A percentile compares a stretch with the other conserved stretches of the same genome.
Conservation (phyloP, 2,113 vertebrate genomes). For the Pantherophis guttatus region DNA sequence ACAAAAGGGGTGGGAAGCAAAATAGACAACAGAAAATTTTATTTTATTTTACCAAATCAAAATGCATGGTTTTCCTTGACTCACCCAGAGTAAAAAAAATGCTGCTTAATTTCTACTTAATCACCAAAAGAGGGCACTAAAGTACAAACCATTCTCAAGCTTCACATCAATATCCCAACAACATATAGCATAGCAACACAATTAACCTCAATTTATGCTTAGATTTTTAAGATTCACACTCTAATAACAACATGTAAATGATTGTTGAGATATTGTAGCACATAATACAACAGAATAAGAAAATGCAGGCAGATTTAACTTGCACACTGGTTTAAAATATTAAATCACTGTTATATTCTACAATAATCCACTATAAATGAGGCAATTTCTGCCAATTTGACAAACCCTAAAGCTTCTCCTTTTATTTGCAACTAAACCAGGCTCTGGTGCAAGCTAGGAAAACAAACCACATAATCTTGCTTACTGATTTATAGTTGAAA, state of each 20-base stretch:
- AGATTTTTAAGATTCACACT: neutral
- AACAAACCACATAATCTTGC: neutral
- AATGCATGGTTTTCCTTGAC: neutral
- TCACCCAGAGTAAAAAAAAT: neutral
- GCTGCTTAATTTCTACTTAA: fast-evolving
- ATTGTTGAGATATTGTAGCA: fast-evolving
- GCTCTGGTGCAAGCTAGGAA: neutral
- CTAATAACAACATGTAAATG: fast-evolving
- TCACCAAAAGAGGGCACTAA: constrained; percentile 62
- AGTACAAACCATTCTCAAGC: constrained; percentile 12
- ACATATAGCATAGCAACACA: fast-evolving
- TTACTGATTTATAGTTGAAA: neutral
- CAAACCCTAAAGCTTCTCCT: neutral
- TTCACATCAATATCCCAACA: neutral
- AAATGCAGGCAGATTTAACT: fast-evolving
- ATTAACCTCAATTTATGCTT: fast-evolving
- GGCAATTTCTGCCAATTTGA: neutral
- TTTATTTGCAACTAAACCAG: neutral
- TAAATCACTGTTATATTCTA: neutral
- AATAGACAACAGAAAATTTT: neutral
- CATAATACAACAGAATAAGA: neutral
- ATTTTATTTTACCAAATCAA: neutral
- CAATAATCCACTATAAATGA: neutral
- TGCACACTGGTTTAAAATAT: neutral
- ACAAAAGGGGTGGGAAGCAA: neutral